Evolutionary conservation across 1,140 invertebrate genomes (phyloP).

Genomic region (Globodera rostochiensis): DNA sequence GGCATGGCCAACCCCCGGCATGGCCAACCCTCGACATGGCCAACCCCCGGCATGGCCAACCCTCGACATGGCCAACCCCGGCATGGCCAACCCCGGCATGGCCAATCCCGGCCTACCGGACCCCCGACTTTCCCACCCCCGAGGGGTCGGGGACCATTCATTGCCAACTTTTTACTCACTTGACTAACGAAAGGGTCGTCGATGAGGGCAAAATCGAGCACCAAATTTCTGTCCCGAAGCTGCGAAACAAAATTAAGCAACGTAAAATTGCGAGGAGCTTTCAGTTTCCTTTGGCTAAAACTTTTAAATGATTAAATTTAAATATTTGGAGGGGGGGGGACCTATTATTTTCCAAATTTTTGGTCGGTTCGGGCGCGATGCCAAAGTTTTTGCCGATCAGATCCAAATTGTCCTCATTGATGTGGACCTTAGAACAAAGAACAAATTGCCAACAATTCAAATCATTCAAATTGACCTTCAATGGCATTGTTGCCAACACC

Average conservation of each 20-base stretch:
- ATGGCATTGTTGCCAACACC: slow-evolving; percentile 62
- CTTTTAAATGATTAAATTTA: not conserved
- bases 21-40: too few species aligned
- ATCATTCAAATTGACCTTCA: slow-evolving; percentile 46
- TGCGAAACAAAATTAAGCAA: slow-evolving; percentile 62
- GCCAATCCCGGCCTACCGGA: too few species aligned
- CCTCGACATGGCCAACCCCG: too few species aligned
- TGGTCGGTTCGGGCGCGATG: slow-evolving; percentile 33
- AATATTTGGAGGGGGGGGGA: not conserved
- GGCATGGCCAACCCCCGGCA: too few species aligned
- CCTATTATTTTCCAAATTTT: not conserved
- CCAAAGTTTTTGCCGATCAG: slow-evolving; percentile 63
- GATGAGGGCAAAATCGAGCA: slow-evolving; percentile 62
- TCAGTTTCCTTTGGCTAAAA: not conserved
- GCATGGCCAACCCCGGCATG: too few species aligned
- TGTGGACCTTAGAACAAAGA: slow-evolving; percentile 50
- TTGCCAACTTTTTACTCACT: not conserved
- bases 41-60: too few species aligned
- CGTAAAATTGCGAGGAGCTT: slow-evolving; percentile 51
- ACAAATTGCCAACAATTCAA: not conserved
- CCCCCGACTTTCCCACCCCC: too few species aligned
- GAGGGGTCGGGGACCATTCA: too few species aligned
- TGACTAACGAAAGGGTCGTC: slow-evolving; percentile 59
- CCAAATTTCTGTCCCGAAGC: slow-evolving; percentile 57
- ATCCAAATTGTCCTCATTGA: slow-evolving; percentile 62